phyloP scores from a whole-genome alignment of 2,797 vertebrate genomes.

The Graptemys geographica region DNA sequence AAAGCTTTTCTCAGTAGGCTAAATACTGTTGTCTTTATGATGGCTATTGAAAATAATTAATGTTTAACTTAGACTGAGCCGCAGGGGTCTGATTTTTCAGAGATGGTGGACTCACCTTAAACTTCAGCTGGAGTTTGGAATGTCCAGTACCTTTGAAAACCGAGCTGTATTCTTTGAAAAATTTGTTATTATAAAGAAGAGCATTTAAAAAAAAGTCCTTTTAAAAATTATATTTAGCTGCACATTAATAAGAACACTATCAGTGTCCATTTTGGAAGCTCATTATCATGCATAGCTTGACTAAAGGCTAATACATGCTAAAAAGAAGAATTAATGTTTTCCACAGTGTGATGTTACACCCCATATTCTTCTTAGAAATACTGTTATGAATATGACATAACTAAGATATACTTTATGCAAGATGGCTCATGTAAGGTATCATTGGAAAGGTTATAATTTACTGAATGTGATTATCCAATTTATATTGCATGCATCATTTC shows the following conservation, averaged over 20 bases:
- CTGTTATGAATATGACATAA: no score
- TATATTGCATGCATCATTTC: no score
- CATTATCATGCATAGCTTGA: not conserved
- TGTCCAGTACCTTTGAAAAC: not conserved
- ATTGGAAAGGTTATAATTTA: no score
- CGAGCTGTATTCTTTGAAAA: not conserved
- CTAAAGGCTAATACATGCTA: not conserved
- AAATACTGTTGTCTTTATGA: not conserved
- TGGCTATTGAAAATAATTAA: not conserved
- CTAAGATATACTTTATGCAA: no score
- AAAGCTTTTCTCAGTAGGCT: not conserved
- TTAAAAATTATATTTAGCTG: not conserved
- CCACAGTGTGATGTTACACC: not conserved
- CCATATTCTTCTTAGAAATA: no score
- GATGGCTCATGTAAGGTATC: no score
- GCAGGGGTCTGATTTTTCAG: not conserved
- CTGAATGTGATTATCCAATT: no score
- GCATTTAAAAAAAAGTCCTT: not conserved
- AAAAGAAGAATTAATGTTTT: not conserved
- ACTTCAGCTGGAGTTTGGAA: constrained; percentile 32
- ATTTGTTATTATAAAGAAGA: not conserved
- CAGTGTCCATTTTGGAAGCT: not conserved
- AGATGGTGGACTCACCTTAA: not conserved
- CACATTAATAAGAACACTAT: not conserved
- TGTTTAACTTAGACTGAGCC: constrained; percentile 17